These are phyloP conservation scores for Argynnis bischoffii DNA, from an alignment of 2,888 invertebrate species.

Conservation along the genomic window DNA sequence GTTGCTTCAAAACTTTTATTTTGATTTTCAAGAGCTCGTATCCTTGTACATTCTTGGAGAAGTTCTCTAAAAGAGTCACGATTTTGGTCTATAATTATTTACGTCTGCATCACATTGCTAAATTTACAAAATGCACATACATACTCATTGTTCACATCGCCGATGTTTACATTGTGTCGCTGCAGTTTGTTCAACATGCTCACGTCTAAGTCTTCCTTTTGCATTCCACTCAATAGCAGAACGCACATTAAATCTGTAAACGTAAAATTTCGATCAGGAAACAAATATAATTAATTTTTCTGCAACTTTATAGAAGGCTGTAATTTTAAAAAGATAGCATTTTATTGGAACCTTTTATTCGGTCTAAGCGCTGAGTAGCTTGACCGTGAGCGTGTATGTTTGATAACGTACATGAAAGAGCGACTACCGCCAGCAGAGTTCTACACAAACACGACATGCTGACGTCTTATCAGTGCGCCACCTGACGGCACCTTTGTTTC, in stretches of 20 bases:
- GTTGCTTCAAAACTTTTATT: conserved; percentile 10
- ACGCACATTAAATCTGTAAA: conserved; percentile 75
- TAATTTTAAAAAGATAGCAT: conserved; percentile 6
- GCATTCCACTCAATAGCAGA: conserved; percentile 67
- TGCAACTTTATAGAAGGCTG: conserved; percentile 3
- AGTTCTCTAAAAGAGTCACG: conserved; percentile 22
- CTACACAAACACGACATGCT: conserved; percentile 72
- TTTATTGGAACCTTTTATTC: conserved; percentile 69
- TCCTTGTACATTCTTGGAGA: conserved; percentile 20
- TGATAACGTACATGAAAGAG: conserved; percentile 75
- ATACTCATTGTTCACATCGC: conserved; percentile 64
- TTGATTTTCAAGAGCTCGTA: conserved; percentile 11
- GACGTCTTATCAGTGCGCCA: conserved; percentile 52
- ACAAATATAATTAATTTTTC: background rate
- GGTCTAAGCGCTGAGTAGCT: conserved; percentile 57
- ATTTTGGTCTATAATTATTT: conserved; percentile 2
- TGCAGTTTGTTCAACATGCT: conserved; percentile 61
- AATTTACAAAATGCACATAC: conserved; percentile 5
- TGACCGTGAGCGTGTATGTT: conserved; percentile 56
- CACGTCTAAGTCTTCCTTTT: conserved; percentile 69
- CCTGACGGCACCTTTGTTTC: conserved; percentile 31
- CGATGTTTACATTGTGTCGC: conserved; percentile 64
- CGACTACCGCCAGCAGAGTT: conserved; percentile 58
- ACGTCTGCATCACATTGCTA: background rate
- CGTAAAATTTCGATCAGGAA: conserved; percentile 16